Conservation (phyloP, 2,888 invertebrate genomes). For the Cerceris rybyensis region DNA sequence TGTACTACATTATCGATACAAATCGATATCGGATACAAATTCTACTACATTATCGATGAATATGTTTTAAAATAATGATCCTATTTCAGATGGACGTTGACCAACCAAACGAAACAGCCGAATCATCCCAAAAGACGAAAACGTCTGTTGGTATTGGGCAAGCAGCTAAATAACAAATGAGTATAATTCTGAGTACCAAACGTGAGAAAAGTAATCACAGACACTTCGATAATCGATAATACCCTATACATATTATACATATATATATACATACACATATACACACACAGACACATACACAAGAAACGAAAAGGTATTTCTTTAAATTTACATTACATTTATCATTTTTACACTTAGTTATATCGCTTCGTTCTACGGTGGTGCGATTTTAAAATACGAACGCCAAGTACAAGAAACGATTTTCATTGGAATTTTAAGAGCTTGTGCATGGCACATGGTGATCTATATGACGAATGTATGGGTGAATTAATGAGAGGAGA, state of each 20-base stretch:
- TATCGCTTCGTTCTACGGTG: constrained; percentile 16
- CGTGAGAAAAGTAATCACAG: constrained; percentile 61
- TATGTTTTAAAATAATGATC: neutral
- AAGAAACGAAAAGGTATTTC: constrained; percentile 42
- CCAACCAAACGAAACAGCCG: constrained; percentile 75
- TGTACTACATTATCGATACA: no score
- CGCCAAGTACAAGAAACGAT: constrained; percentile 34
- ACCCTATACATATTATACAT: constrained; percentile 1
- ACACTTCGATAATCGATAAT: constrained; percentile 61
- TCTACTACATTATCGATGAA: no score
- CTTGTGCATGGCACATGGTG: constrained; percentile 8
- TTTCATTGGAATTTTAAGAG: constrained; percentile 10
- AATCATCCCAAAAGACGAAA: constrained; percentile 78
- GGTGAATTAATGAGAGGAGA: constrained; percentile 14
- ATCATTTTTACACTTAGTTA: constrained; percentile 36
- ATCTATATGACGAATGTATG: constrained; percentile 27
- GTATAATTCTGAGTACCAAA: constrained; percentile 62
- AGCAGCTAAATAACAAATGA: constrained; percentile 79
- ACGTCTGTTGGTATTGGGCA: constrained; percentile 73
- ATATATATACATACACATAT: no score
- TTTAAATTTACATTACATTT: constrained; percentile 40
- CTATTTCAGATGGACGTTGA: constrained; percentile 78
- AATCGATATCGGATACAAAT: no score
- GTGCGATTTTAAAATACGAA: constrained; percentile 28
- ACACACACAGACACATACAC: no score